A percentile compares a stretch with the other conserved stretches of the same genome.
Evolutionary conservation across 2,888 invertebrate genomes (phyloP).

Genomic region (Myathropa florea): DNA sequence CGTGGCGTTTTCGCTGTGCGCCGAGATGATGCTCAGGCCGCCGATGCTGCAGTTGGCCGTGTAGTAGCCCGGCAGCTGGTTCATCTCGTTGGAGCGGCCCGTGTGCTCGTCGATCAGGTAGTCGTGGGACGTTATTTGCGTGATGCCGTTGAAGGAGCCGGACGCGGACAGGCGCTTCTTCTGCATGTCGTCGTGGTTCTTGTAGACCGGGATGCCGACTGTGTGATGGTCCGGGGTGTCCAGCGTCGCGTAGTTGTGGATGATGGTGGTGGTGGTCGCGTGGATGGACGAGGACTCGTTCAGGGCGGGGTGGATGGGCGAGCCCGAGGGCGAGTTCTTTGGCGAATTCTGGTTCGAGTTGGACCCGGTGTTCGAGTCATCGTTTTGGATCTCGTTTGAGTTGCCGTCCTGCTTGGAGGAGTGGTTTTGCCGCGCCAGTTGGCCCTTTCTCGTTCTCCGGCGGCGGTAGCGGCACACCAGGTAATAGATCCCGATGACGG

Average conservation of each 20-base stretch:
- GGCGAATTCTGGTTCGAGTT: constrained; percentile 26
- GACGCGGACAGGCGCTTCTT: constrained; percentile 81
- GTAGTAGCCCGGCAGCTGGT: constrained; percentile 22
- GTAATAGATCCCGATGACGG: constrained; percentile 61
- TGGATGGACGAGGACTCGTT: constrained; percentile 46
- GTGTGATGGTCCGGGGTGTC: constrained; percentile 80
- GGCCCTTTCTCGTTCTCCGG: constrained; percentile 77
- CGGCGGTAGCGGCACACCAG: constrained; percentile 53
- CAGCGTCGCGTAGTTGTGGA: constrained; percentile 73
- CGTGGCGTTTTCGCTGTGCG: constrained; percentile 79
- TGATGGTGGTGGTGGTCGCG: constrained; percentile 32
- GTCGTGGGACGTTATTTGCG: constrained; percentile 27
- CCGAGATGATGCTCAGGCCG: constrained; percentile 72
- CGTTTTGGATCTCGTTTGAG: constrained; percentile 23
- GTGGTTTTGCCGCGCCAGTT: neutral
- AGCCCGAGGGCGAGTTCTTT: constrained; percentile 11
- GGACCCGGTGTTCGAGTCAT: neutral
- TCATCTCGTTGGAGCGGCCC: neutral
- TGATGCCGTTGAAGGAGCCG: constrained; percentile 36
- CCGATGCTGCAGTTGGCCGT: constrained; percentile 39
- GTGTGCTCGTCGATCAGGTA: constrained; percentile 40
- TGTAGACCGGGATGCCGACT: constrained; percentile 81
- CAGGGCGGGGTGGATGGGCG: neutral
- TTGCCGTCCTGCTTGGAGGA: constrained; percentile 7
- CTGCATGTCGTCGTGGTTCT: constrained; percentile 80